phyloP scores from a whole-genome alignment of 1,140 invertebrate genomes.

The Pissodes strobi region DNA sequence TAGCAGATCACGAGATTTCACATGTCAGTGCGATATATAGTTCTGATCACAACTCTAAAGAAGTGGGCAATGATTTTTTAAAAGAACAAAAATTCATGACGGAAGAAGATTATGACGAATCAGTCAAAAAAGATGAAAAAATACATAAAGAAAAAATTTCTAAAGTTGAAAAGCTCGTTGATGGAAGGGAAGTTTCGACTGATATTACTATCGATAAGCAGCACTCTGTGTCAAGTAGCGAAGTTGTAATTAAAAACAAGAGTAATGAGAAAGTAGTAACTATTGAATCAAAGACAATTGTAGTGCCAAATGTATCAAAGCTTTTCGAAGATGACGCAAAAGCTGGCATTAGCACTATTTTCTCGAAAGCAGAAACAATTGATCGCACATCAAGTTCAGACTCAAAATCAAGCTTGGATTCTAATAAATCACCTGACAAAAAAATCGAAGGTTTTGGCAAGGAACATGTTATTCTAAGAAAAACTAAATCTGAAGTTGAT shows the following conservation, averaged over 20 bases:
- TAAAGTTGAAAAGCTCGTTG: conserved; percentile 21
- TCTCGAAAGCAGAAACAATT: conserved; percentile 11
- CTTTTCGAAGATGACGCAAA: conserved; percentile 4
- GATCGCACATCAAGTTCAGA: conserved; percentile 51
- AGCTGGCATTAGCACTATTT: neutral
- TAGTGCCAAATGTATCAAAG: conserved; percentile 7
- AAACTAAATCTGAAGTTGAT: conserved; percentile 47
- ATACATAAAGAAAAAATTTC: conserved; percentile 12
- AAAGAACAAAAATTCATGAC: conserved; percentile 27
- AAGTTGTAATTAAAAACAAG: conserved; percentile 27
- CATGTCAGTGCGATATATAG: conserved; percentile 14
- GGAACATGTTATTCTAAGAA: conserved; percentile 51
- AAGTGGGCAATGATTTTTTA: conserved; percentile 21
- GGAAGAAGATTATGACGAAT: conserved; percentile 20
- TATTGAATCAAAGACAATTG: conserved; percentile 19
- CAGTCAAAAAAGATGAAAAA: conserved; percentile 15
- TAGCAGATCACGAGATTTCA: conserved; percentile 3
- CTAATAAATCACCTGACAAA: conserved; percentile 45
- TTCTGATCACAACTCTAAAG: conserved; percentile 15
- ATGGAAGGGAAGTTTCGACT: conserved; percentile 22
- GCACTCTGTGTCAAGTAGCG: conserved; percentile 11
- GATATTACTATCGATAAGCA: conserved; percentile 32
- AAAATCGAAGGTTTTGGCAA: conserved; percentile 37
- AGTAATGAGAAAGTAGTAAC: conserved; percentile 33
- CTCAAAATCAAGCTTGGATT: conserved; percentile 54